phyloP scores from a whole-genome alignment of 2,797 vertebrate genomes.

The Pipistrellus pygmaeus region DNA sequence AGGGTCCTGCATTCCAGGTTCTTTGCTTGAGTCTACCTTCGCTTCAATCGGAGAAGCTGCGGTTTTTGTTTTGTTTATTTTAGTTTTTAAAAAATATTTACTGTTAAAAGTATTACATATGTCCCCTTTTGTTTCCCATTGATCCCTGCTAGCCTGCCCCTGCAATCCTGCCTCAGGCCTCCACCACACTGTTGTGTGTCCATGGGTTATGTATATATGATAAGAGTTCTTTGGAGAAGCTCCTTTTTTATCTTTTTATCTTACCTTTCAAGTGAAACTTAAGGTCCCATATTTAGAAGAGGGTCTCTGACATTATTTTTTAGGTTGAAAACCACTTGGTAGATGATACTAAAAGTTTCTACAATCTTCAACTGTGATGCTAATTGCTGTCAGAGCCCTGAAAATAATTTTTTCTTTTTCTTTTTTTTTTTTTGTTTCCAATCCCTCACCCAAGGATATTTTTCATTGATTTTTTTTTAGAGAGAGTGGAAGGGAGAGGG shows the following conservation, averaged over 20 bases:
- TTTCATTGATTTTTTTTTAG: too few species aligned
- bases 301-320: not conserved
- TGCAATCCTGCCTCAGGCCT: too few species aligned
- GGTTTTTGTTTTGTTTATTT: not conserved
- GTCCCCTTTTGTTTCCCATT: too few species aligned
- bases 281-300: not conserved
- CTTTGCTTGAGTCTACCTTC: not conserved
- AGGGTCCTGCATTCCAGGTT: not conserved
- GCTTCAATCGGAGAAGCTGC: not conserved
- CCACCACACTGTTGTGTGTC: too few species aligned
- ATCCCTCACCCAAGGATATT: too few species aligned
- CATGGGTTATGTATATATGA: too few species aligned
- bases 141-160: too few species aligned
- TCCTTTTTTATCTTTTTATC: not conserved
- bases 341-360: not conserved
- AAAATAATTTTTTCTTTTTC: not conserved
- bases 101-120: too few species aligned
- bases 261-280: not conserved
- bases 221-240: not conserved
- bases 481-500: too few species aligned
- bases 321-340: not conserved
- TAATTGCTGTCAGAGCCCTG: constrained; percentile 16
- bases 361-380: constrained; percentile 3
- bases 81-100: too few species aligned
- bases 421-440: too few species aligned